Evolutionary conservation across 2,113 vertebrate species (phyloP), one percentile per base, ranked within the genome.

Genomic region (Tetraodon nigroviridis): DNA sequence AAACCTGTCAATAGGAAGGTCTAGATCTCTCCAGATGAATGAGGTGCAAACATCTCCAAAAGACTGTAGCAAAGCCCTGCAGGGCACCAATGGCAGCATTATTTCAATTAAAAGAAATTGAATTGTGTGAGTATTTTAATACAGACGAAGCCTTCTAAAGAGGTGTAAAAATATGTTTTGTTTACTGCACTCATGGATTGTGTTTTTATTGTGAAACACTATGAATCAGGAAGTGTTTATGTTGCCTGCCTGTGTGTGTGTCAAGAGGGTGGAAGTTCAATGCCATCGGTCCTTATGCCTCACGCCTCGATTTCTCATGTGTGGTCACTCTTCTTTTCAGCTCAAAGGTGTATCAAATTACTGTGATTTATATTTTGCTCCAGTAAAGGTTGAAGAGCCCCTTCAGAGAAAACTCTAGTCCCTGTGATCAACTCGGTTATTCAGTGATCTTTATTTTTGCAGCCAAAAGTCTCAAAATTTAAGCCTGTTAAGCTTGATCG

Each of bases 401-500:
- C 17, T 42, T 55, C 52, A 44, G 27, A 69, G 53, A 64, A 78
- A 79, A 81, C 70, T 57, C 71, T 55, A 42, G 67, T 84, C 24
- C 46, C 67, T 47, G 5, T 64, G 47, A 71, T 76, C 20, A 80
- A 67, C 46, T 71, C 16, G 13, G n/a, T 17, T 46, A 27, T 27
- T 27, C 24, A 27, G 24, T 27, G 20, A 59, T 67, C 50, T 76
- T 69, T 44, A 13, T n/a, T 75, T 72, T 71, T 78, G 69, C 79
- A 54, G 69, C 64, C 74, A 37, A 63, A 58, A 71, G 80, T 58
- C 72, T 79, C 76, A 78, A 70, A 70, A 4, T 71, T 58, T 75
- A 82, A 78, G 73, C 76, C 51, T 78, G 67, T 83, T 84, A 78
- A 77, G 67, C 71, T 69, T 74, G 32, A 10, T 37, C 12, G 32